Base-by-base conservation (phyloP, 2,888 invertebrate species). In the Drosophila merina region DNA sequence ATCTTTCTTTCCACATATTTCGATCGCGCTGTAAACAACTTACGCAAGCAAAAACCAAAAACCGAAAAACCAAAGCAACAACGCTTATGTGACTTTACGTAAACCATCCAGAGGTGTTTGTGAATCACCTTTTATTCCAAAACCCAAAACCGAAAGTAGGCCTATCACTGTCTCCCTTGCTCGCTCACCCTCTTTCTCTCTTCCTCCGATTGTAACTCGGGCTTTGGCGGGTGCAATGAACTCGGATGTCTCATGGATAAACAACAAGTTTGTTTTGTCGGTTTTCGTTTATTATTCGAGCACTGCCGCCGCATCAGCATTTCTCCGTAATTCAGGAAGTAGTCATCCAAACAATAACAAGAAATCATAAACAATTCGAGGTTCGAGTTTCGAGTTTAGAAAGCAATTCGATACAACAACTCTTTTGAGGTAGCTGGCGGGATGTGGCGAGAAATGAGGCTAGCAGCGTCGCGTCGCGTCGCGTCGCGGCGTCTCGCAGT, bases 21-120 rank as follows among this genome's bases (percentile, higher is more conserved):
- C 67, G 67, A 72, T 79, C 59, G 68, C 44, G 44, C 50, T 74
- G 88, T 86, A 87, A 86, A 86, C 86, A 88, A 88, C 89, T 86
- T 86, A 89, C 76, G 86, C 89, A 86, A 86, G 87, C 67, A 64
- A 20, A 59, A 57, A 9, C 66, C 58, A 55, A 60, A 60, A 63
- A 56, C 47, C 36, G 8, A 49, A 52, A 56, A 56, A 62, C 42
- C 38, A 57, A 69, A 42, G 57, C 57, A 70, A 56, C 75, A 72
- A 59, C 70, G 76, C 82, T 78, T 72, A 66, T 72, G 69, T 66
- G 58, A 59, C 64, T 85, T 87, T 79, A 88, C 86, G 83, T 86
- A 82, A 82, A 86, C 71, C 47, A 31, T 45, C 56, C 48, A 51
- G 48, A 55, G 49, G 44, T 67, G 66, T 56, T 36, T 70, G 69